Evolutionary conservation across 2,888 invertebrate species (phyloP), one percentile per base, ranked within the genome.

Genomic region (Calliopum simillimum): DNA sequence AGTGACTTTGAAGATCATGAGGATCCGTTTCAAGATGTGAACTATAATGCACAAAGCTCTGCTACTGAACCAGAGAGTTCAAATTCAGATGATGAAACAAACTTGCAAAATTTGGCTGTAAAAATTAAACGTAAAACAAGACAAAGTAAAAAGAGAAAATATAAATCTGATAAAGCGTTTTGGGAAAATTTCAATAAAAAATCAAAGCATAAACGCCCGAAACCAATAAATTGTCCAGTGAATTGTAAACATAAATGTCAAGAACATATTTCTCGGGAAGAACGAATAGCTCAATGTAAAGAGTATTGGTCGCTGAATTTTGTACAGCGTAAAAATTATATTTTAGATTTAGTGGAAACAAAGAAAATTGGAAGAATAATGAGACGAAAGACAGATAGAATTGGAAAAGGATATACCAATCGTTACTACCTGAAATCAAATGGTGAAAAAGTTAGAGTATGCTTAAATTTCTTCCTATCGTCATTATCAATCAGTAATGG

Each of bases 401-500:
- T 58, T 11, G 49, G 41, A 13, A 67, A 58, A 67, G 70, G 72
- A n/a, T 71, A 67, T 44, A 75, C 75, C 12, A 74, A 70, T 59
- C 70, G 69, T 25, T 76, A 77, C 51, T 76, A 68, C 41, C 58
- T 77, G 3, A 68, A 71, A 8, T 58, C 53, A 13, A 56, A 56
- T 3, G 73, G 71, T 16, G 68, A 53, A 4, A 43, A 43, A 4
- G 66, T 67, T 12, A 64, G 74, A 41, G 75, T 77, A 0, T 77
- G 76, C 43, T 71, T 73, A 3, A 74, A 74, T 56, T 77, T 76
- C 58, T 77, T 77, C 49, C 72, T 71, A 19, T 66, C 72, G 6
- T 75, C 77, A 3, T 53, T 76, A 14, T 71, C 68, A 13, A 71
- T 74, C 0, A 74, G 71, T 43, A 69, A 69, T 53, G 64, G 72